phyloP scores from a whole-genome alignment of 35 echinoderm and acorn worm genomes.

The Stichopus chloronotus region DNA sequence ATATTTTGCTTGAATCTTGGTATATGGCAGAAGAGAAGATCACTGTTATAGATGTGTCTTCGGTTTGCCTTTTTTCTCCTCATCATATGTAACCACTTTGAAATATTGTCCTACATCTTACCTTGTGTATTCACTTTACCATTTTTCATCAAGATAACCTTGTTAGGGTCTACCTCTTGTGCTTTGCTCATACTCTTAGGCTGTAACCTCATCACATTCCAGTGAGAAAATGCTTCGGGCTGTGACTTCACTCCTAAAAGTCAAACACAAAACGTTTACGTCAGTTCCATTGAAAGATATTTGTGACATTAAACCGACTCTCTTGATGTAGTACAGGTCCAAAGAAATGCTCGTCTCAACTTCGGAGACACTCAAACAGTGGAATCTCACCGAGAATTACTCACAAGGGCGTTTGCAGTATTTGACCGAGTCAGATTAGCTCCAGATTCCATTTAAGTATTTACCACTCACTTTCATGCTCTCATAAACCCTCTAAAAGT shows the following conservation, averaged over 20 bases:
- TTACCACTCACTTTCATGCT: no score
- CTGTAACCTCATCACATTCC: constrained; percentile 82
- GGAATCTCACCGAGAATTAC: no score
- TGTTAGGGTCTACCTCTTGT: constrained; percentile 85
- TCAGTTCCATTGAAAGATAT: no score
- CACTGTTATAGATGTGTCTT: neutral
- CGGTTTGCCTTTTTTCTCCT: neutral
- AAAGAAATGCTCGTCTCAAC: no score
- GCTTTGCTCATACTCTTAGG: constrained; percentile 90
- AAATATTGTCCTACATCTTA: constrained; percentile 28
- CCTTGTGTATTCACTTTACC: constrained; percentile 87
- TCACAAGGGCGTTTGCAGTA: no score
- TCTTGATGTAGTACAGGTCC: no score
- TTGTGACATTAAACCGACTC: no score
- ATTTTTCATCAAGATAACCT: constrained; percentile 89
- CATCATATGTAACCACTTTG: no score
- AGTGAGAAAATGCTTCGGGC: constrained; percentile 79
- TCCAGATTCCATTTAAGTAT: no score
- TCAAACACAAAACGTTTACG: neutral
- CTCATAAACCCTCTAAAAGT: no score
- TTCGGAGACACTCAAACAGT: no score
- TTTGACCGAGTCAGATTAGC: no score
- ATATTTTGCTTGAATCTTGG: neutral
- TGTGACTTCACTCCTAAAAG: constrained; percentile 83
- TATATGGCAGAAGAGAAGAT: neutral